These are phyloP conservation scores for Epizoanthus scotinus DNA, from an alignment of 92 coral and sea anemone genomes.

Conservation along the genomic window DNA sequence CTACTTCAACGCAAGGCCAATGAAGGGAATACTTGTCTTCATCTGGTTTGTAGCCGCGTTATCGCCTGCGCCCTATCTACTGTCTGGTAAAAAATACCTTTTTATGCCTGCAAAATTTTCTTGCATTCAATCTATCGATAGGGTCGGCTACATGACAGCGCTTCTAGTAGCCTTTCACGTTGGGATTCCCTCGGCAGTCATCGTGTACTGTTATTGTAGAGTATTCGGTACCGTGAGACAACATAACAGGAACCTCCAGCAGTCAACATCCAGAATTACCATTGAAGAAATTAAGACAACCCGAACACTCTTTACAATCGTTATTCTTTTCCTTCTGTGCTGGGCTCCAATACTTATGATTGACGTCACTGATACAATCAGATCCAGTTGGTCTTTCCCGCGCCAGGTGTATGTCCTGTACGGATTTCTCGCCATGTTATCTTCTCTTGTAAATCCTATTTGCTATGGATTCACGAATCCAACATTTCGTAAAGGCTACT, in stretches of 20 bases:
- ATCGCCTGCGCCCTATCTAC: neutral
- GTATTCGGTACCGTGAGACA: neutral
- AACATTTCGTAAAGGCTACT: constrained; percentile 1
- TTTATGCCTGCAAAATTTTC: neutral
- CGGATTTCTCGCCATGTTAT: neutral
- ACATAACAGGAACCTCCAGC: neutral
- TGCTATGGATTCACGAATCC: constrained; percentile 11
- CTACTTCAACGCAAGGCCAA: neutral
- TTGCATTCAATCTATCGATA: neutral
- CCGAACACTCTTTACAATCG: neutral
- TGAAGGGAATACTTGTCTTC: neutral
- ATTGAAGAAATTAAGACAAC: neutral
- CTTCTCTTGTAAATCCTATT: constrained; percentile 3
- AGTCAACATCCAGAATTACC: neutral
- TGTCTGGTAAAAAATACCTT: neutral
- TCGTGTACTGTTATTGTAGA: neutral
- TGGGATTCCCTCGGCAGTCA: neutral
- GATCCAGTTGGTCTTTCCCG: neutral
- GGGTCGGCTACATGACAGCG: neutral
- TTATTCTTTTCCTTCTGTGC: neutral
- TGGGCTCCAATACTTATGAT: constrained; percentile 8
- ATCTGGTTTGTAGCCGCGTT: neutral
- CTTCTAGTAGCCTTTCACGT: neutral
- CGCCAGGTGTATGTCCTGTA: neutral
- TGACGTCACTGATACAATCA: constrained; percentile 3